Evolutionary conservation across 2,113 vertebrate genomes (phyloP).

Genomic region (Daphoenositta chrysoptera): DNA sequence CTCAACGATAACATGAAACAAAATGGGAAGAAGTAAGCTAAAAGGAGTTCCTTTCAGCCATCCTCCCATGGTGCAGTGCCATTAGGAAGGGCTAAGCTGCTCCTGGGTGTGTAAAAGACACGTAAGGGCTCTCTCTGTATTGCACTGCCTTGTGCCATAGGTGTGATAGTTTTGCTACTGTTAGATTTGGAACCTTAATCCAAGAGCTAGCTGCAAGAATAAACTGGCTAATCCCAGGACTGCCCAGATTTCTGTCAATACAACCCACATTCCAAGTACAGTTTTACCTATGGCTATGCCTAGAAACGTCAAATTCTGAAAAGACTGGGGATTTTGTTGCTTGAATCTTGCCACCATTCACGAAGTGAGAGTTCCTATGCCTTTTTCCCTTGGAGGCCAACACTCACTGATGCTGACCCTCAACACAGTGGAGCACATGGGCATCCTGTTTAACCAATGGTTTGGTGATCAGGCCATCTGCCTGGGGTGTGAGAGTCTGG

Average conservation of each 20-base stretch:
- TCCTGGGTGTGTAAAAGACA: neutral
- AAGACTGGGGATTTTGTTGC: neutral
- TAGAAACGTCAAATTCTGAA: neutral
- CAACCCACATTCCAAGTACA: rapidly evolving
- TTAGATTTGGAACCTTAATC: neutral
- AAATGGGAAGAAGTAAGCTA: neutral
- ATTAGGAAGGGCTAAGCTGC: neutral
- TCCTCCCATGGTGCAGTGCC: neutral
- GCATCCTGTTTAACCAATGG: neutral
- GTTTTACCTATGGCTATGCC: neutral
- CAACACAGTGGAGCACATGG: neutral
- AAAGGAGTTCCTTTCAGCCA: neutral
- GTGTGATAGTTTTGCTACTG: neutral
- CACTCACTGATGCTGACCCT: neutral
- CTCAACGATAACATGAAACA: neutral
- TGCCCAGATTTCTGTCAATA: neutral
- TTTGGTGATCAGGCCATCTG: neutral
- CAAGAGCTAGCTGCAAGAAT: neutral
- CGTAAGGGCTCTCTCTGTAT: rapidly evolving
- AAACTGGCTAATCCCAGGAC: neutral
- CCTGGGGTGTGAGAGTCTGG: neutral
- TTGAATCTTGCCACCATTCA: neutral
- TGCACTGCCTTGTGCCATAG: neutral
- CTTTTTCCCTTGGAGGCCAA: neutral
- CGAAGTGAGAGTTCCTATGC: neutral